A percentile compares a stretch with the other conserved stretches of the same genome.
phyloP scores from a whole-genome alignment of 2,888 invertebrate genomes.

The Meiosimyza decipiens region DNA sequence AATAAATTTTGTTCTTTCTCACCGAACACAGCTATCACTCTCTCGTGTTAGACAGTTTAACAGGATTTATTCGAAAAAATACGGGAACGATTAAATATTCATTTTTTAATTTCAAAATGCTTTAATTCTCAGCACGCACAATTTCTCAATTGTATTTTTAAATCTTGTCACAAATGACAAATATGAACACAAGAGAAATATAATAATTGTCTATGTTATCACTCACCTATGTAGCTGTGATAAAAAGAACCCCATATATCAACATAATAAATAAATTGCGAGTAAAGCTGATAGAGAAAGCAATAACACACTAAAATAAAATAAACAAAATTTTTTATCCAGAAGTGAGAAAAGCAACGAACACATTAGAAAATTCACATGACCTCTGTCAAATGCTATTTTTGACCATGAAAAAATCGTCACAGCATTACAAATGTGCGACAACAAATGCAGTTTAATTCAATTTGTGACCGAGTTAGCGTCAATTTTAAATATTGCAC shows the following conservation, averaged over 20 bases:
- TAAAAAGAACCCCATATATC: constrained; percentile 55
- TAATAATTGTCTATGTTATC: not conserved
- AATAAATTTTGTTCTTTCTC: no score
- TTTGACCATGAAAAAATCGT: not conserved
- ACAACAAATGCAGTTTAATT: no score
- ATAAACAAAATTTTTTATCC: not conserved
- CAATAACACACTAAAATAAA: not conserved
- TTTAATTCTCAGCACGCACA: not conserved
- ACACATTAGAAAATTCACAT: not conserved
- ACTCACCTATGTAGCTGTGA: constrained; percentile 15
- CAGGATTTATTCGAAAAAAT: no score
- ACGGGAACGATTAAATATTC: no score
- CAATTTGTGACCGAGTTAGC: no score
- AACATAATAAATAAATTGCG: constrained; percentile 64
- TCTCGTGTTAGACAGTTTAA: no score
- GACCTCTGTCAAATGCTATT: constrained; percentile 5
- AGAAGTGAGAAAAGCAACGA: no score
- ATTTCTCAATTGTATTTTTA: no score
- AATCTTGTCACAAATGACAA: no score
- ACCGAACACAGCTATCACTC: no score
- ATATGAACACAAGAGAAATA: not conserved
- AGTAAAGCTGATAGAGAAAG: constrained; percentile 42
- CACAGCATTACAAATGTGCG: not conserved
- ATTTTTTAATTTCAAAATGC: not conserved
- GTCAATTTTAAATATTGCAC: no score